Conservation (phyloP, 2,113 vertebrate genomes). For the Campylomormyrus tamandua region DNA sequence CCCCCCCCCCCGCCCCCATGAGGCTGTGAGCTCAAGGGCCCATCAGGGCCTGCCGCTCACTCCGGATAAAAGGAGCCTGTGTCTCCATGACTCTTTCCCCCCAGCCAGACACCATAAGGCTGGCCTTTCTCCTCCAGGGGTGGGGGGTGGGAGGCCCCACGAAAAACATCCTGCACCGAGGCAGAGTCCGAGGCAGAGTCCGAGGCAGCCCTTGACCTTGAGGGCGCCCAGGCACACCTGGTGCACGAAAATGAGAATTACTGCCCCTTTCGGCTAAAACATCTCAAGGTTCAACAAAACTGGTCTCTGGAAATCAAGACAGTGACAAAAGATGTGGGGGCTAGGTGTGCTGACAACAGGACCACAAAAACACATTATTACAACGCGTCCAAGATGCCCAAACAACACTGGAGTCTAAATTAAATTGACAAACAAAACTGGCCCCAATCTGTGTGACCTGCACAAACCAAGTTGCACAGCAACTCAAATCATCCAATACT, state of each 20-base stretch:
- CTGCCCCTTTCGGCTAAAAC: background rate
- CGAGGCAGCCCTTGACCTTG: background rate
- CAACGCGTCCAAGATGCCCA: background rate
- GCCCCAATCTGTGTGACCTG: background rate
- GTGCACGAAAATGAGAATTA: background rate
- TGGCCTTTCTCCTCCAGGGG: slow-evolving; percentile 51
- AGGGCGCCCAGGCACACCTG: background rate
- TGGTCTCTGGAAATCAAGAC: background rate
- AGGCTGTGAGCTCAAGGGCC: slow-evolving; percentile 19
- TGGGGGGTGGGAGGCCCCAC: slow-evolving; percentile 38
- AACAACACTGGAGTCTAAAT: background rate
- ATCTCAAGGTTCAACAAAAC: background rate
- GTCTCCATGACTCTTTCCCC: slow-evolving; percentile 49
- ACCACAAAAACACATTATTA: background rate
- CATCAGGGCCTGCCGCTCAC: slow-evolving; percentile 27
- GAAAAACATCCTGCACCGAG: slow-evolving; percentile 39
- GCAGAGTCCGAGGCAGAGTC: background rate
- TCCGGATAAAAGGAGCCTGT: slow-evolving; percentile 58
- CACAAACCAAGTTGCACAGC: background rate
- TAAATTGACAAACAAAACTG: background rate
- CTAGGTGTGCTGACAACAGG: background rate
- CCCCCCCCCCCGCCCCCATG: background rate
- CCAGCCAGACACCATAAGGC: slow-evolving; percentile 56
- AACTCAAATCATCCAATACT: background rate
- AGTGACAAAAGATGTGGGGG: background rate